These are phyloP conservation scores for Rhorus exstirpatorius DNA, from an alignment of 2,888 invertebrate genomes.

Conservation along the genomic window DNA sequence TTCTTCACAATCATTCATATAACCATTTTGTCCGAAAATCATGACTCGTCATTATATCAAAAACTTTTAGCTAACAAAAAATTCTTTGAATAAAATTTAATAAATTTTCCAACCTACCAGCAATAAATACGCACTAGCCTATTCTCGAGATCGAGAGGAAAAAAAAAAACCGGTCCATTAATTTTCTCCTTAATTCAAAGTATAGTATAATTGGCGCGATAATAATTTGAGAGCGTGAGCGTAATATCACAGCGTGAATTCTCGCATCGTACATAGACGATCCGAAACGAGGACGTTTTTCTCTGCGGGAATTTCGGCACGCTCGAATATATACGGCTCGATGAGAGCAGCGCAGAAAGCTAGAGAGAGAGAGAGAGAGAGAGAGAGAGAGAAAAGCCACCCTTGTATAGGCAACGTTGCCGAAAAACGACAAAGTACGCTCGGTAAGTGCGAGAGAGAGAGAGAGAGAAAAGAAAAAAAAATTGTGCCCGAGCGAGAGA, in stretches of 20 bases:
- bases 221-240: constrained; percentile 53
- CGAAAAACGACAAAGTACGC: constrained; percentile 45
- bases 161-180: background rate
- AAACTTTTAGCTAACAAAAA: too few species aligned
- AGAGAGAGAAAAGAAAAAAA: constrained; percentile 56
- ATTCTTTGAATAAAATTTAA: too few species aligned
- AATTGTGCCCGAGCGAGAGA: constrained; percentile 61
- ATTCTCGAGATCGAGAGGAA: background rate
- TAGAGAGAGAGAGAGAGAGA: constrained; percentile 67
- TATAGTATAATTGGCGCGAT: constrained; percentile 49
- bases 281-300: constrained; percentile 46
- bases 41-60: too few species aligned
- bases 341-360: constrained; percentile 56
- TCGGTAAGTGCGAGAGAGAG: constrained; percentile 32
- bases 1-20: too few species aligned
- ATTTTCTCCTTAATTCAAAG: constrained; percentile 26
- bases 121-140: too few species aligned
- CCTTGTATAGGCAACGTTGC: constrained; percentile 78
- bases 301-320: constrained; percentile 66
- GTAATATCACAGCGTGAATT: constrained; percentile 65
- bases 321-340: constrained; percentile 20
- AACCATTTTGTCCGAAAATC: too few species aligned
- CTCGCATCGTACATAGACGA: background rate
- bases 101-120: too few species aligned
- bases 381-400: constrained; percentile 69